A percentile compares a stretch with the other conserved stretches of the same genome.
Evolutionary conservation across 2,113 vertebrate species (phyloP).

Genomic region (Rostratula benghalensis): DNA sequence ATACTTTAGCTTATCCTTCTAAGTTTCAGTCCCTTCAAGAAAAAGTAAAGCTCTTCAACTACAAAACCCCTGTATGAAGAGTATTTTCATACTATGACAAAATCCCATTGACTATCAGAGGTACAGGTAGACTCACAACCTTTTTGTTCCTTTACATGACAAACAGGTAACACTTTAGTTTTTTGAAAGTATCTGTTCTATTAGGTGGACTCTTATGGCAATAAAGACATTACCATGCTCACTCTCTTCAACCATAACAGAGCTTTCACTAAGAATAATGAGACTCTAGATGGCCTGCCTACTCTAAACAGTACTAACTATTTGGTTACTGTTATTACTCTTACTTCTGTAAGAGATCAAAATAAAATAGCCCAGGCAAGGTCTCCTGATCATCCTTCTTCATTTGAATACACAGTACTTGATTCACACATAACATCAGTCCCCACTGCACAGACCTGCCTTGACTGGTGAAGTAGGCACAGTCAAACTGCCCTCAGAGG

Average conservation of each 20-base stretch:
- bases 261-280: background rate
- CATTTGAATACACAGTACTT: background rate
- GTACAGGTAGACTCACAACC: background rate
- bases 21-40: background rate
- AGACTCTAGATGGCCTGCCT: background rate
- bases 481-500: background rate
- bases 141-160: background rate
- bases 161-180: background rate
- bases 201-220: background rate
- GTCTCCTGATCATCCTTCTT: background rate
- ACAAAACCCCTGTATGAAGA: background rate
- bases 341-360: background rate
- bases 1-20: background rate
- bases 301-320: background rate
- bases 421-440: background rate
- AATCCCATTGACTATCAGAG: background rate
- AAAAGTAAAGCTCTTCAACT: background rate
- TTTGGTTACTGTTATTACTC: background rate
- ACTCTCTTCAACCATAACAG: background rate
- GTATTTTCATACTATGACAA: background rate
- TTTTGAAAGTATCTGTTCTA: background rate
- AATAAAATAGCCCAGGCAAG: background rate
- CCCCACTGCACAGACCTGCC: background rate
- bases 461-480: background rate
- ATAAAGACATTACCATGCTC: background rate